Evolutionary conservation across 2,888 invertebrate species (phyloP).

Genomic region (Cyrtodaria siliqua): DNA sequence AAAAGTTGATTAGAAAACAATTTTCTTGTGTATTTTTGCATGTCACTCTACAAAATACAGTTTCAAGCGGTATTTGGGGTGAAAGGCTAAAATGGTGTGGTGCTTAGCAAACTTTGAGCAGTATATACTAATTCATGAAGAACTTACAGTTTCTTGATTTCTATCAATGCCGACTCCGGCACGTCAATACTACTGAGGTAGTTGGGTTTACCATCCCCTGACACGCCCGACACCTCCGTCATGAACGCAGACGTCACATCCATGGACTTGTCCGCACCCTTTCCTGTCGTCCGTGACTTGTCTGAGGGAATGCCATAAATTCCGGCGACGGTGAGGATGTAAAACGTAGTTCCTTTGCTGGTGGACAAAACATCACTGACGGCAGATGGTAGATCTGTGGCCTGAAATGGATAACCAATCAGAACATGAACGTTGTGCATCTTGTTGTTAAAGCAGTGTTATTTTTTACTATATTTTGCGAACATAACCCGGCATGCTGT

Average conservation of each 20-base stretch:
- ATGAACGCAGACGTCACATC: conserved; percentile 59
- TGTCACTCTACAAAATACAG: no score
- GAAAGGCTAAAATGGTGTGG: no score
- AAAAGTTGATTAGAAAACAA: no score
- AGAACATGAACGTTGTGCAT: no score
- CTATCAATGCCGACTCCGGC: conserved; percentile 66
- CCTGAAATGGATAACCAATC: conserved; percentile 17
- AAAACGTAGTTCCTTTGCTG: conserved; percentile 82
- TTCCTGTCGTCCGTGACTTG: neutral
- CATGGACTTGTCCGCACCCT: conserved; percentile 7
- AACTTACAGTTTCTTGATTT: conserved; percentile 79
- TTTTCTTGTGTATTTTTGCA: no score
- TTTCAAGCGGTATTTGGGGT: no score
- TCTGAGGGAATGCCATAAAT: conserved; percentile 71
- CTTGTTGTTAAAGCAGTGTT: no score
- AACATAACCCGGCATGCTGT: no score
- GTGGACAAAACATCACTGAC: conserved; percentile 81
- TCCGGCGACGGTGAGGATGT: conserved; percentile 82
- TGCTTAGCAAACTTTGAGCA: no score
- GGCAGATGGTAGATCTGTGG: conserved; percentile 64
- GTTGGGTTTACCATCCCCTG: conserved; percentile 58
- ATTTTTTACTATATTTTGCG: no score
- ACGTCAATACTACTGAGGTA: conserved; percentile 76
- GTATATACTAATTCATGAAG: no score
- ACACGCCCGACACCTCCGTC: conserved; percentile 65